phyloP scores from a whole-genome alignment of 2,797 vertebrate species.

The Pteropus rufus region DNA sequence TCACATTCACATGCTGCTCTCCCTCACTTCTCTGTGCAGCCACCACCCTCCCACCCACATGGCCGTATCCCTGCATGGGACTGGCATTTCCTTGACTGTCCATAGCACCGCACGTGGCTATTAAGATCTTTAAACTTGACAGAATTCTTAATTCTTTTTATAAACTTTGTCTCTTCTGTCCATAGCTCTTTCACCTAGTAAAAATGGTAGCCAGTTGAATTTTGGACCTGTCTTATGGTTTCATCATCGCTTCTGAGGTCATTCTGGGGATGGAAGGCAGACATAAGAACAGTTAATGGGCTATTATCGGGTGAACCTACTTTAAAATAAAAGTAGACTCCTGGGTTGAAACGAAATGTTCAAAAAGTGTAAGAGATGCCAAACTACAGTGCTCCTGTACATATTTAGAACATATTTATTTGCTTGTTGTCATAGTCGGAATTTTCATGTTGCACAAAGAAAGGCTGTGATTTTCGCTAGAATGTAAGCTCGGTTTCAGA shows the following conservation, averaged over 20 bases:
- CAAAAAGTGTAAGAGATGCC: neutral
- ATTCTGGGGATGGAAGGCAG: neutral
- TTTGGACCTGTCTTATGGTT: neutral
- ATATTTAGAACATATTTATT: neutral
- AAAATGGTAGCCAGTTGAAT: neutral
- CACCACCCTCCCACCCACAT: too few species aligned
- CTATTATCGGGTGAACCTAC: neutral
- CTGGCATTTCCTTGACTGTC: neutral
- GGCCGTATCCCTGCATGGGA: neutral
- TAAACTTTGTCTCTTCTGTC: neutral
- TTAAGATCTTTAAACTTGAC: neutral
- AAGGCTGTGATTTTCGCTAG: neutral
- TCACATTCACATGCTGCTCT: accelerated
- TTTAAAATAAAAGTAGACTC: neutral
- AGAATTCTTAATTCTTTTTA: neutral
- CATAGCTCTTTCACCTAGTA: neutral
- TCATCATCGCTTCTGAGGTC: neutral
- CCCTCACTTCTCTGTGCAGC: neutral
- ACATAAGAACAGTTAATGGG: neutral
- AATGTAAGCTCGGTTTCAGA: neutral
- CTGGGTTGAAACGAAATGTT: neutral
- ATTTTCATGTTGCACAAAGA: neutral
- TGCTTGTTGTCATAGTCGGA: neutral
- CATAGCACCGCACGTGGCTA: neutral
- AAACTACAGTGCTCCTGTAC: neutral